phyloP scores from a whole-genome alignment of 2,113 vertebrate genomes.

The Sylvilagus bachmani region DNA sequence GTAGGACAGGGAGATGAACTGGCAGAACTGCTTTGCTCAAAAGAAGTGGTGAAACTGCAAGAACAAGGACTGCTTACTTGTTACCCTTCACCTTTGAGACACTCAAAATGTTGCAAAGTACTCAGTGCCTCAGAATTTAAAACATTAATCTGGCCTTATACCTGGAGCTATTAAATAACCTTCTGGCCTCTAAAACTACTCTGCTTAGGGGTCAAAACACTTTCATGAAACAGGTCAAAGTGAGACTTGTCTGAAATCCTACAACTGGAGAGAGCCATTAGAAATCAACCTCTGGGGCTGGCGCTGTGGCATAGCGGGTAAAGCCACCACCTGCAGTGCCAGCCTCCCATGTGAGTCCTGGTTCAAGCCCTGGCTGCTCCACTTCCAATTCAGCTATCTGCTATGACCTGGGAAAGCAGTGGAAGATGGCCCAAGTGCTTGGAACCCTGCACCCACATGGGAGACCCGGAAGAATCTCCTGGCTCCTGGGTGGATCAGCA shows the following conservation, averaged over 20 bases:
- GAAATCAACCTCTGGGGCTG: neutral
- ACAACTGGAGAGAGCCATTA: slow-evolving; percentile 10
- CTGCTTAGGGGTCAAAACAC: neutral
- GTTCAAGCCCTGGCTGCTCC: too few relatives aligned
- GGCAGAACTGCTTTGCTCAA: neutral
- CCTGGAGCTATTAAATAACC: slow-evolving; percentile 16
- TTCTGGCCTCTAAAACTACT: neutral
- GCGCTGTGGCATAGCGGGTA: too few relatives aligned
- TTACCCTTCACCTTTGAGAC: neutral
- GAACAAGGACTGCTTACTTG: neutral
- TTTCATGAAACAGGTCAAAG: slow-evolving; percentile 46
- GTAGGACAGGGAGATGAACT: neutral
- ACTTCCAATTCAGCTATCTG: too few relatives aligned
- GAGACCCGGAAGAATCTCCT: too few relatives aligned
- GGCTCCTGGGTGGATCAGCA: too few relatives aligned
- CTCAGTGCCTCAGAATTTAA: slow-evolving; percentile 40
- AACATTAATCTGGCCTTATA: neutral
- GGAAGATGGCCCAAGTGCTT: too few relatives aligned
- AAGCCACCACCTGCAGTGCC: too few relatives aligned
- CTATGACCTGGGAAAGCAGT: too few relatives aligned
- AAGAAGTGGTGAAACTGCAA: neutral
- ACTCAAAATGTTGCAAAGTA: neutral
- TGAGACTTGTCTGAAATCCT: slow-evolving; percentile 14
- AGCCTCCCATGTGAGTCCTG: too few relatives aligned
- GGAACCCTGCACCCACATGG: too few relatives aligned